phyloP scores from a whole-genome alignment of 2,888 invertebrate genomes.

The Hemistola chrysoprasaria region DNA sequence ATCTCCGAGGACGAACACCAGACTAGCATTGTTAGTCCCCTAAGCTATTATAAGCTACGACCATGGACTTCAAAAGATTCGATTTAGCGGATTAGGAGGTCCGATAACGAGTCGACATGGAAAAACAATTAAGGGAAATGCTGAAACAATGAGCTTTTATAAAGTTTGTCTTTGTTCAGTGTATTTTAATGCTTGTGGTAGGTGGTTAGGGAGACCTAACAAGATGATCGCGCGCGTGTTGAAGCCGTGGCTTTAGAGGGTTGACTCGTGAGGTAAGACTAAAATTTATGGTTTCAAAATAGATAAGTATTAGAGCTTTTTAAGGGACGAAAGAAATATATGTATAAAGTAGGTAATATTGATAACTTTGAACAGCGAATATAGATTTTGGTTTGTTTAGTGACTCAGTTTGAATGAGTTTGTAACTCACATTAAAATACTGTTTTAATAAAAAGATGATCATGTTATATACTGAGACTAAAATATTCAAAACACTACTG shows the following conservation, averaged over 20 bases:
- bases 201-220: constrained; percentile 52
- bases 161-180: constrained; percentile 71
- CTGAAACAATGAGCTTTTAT: constrained; percentile 72
- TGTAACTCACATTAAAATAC: no score
- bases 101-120: constrained; percentile 71
- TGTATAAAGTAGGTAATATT: no score
- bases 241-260: constrained; percentile 59
- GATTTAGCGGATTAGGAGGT: constrained; percentile 71
- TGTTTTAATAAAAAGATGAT: no score
- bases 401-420: no score
- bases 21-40: constrained; percentile 40
- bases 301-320: constrained; percentile 60
- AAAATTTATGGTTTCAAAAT: constrained; percentile 76
- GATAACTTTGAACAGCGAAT: no score
- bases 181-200: constrained; percentile 70
- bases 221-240: constrained; percentile 33
- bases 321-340: constrained; percentile 38
- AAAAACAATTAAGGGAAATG: constrained; percentile 78
- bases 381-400: no score
- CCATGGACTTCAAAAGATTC: constrained; percentile 64
- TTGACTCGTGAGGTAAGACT: constrained; percentile 59
- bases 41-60: constrained; percentile 19
- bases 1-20: constrained; percentile 60
- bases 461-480: no score
- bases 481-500: no score